Base-by-base conservation (phyloP, 2,888 invertebrate genomes). In the Leucophora obtusa region DNA sequence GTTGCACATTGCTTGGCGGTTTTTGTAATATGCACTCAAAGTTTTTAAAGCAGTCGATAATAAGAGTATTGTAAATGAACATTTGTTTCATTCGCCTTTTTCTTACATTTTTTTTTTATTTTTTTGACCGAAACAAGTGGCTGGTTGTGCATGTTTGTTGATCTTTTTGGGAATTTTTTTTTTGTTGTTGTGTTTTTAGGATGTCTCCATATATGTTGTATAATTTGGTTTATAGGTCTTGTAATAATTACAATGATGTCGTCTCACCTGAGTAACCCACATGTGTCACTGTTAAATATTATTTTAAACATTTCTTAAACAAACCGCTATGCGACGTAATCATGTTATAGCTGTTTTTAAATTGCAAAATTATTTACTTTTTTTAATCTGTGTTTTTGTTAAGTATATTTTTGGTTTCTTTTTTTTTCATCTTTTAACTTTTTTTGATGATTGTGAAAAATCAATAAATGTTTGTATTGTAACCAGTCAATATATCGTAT, bases 231-330 rank as follows among this genome's bases (percentile, higher is more conserved):
- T 3, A 11, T 17, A 18, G 35, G 35, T 50, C 69, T 63, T 63
- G 51, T 51, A 58, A 76, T 70, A 50, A 58, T 63, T 76, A 76
- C 58, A 76, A 47, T 47, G 54, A 47, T 78, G 62, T 18, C 62
- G 73, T 73, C 58, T 69, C 79, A 69, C 62, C 73, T 68, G 73
- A 63, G 33, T 79, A 73, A 63, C 73, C 69, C 74, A 79, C 74
- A 79, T 74, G 74, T 79, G 79, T 74, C 74, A 79, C 66, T 56
- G 24, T 72, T 78, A 59, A 71, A 68, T 72, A 66, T 56, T 35
- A 71, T 71, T 72, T 68, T 54, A 54, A 50, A 56, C 10, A 38
- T 50, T 62, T 15, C 17, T 14, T n/a, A 33, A 15, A 33, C 11
- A 35, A 5, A 58, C n/a, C 15, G 6, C 47, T 62, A 59, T 50